Base-by-base conservation (phyloP, 2,797 vertebrate species). In the Phataginus tricuspis region DNA sequence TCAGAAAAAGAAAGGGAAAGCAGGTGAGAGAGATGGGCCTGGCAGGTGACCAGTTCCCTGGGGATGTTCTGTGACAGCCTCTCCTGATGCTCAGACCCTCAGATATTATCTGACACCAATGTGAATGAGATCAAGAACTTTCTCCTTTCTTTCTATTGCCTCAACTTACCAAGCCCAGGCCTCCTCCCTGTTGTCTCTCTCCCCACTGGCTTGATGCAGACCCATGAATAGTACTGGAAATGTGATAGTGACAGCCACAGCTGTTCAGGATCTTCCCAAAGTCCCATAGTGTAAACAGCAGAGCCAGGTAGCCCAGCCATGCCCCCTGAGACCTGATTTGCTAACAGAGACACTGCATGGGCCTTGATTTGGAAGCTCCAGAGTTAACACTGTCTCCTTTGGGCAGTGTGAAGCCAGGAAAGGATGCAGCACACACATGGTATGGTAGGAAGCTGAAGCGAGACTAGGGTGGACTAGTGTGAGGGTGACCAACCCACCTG, bases 401-500 rank as follows among this genome's bases (percentile, higher is more conserved):
- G 37, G 83, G 31, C n/a, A 15, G 45, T 2, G 11, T 31, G 29
- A 63, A 95, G 42, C 12, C 18, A 66, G 74, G 1, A 0, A 9
- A 37, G 34, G 55, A 63, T 16, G 4, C 0, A 0, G 16, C 14
- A 6, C 12, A 12, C 15, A 31, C 0, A 0, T 25, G 34, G 18
- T 39, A 4, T 13, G 12, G 14, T 10, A 51, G 66, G 29, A 72
- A 68, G 66, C 64, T 39, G 34, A 45, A 45, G 45, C 45, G 45
- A 45, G 45, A 11, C 11, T 12, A 45, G 45, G 45, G 45, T 45
- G 71, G 53, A 53, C 74, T 23, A 31, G 49, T 7, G 4, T 39
- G 39, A 79, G 42, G 29, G 45, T 34, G 13, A 64, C 55, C 23
- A 11, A 77, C 87, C 97, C 86, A 99, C 99, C 98, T 98, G 42